phyloP scores from a whole-genome alignment of 2,797 vertebrate species.

The Falco columbarius region DNA sequence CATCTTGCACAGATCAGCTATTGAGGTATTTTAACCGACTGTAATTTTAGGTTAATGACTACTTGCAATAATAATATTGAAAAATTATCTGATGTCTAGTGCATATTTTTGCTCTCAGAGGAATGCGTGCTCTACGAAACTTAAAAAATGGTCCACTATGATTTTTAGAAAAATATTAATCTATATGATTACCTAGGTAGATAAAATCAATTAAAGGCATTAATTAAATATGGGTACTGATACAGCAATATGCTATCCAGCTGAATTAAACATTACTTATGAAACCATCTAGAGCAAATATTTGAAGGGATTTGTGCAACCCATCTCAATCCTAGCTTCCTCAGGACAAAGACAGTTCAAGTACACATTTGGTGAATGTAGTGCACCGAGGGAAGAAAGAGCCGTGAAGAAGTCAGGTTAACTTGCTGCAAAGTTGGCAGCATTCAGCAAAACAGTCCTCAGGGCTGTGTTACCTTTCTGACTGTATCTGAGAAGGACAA shows the following conservation, averaged over 20 bases:
- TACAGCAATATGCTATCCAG: background rate
- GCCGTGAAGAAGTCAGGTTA: background rate
- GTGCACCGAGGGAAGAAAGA: background rate
- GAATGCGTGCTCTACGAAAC: background rate
- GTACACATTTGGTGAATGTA: background rate
- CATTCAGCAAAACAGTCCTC: background rate
- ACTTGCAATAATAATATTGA: constrained; percentile 39
- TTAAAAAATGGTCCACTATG: background rate
- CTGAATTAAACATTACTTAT: constrained; percentile 4
- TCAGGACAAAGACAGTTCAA: background rate
- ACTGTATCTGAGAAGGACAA: background rate
- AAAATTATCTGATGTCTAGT: constrained; percentile 9
- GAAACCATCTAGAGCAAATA: background rate
- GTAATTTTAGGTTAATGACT: constrained; percentile 50
- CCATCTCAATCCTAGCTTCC: background rate
- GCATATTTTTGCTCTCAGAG: constrained; percentile 26
- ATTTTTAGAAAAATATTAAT: constrained; percentile 30
- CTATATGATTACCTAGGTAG: background rate
- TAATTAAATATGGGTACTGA: constrained; percentile 32
- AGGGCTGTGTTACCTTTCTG: background rate
- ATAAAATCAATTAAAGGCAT: constrained; percentile 27
- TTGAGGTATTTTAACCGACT: constrained; percentile 6
- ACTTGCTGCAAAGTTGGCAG: background rate
- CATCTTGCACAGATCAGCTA: constrained; percentile 17
- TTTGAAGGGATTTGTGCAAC: background rate